Evolutionary conservation across 2,888 invertebrate species (phyloP).

Genomic region (Tribolium freemani): DNA sequence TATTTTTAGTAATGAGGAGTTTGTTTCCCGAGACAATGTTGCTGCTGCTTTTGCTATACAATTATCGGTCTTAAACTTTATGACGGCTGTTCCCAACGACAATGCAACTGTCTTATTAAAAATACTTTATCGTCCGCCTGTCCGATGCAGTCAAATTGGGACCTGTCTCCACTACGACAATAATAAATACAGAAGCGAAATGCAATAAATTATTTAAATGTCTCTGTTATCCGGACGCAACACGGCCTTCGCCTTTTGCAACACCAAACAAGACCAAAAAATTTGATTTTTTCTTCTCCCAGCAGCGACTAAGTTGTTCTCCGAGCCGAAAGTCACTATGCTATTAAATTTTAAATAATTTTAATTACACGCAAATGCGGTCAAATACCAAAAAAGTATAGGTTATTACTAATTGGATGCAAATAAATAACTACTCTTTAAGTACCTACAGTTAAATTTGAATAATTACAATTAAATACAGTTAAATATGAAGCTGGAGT

Average conservation of each 20-base stretch:
- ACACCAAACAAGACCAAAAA: background rate
- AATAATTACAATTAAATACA: too few relatives aligned
- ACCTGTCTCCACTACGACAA: constrained; percentile 46
- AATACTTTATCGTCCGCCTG: constrained; percentile 56
- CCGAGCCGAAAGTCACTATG: too few relatives aligned
- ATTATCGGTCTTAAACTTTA: constrained; percentile 10
- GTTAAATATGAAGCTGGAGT: too few relatives aligned
- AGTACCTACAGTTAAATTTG: too few relatives aligned
- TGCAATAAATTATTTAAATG: constrained; percentile 33
- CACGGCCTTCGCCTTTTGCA: background rate
- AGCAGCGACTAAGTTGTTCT: too few relatives aligned
- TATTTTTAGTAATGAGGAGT: constrained; percentile 31
- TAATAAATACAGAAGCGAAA: constrained; percentile 37
- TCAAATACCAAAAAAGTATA: too few relatives aligned
- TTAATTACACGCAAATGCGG: too few relatives aligned
- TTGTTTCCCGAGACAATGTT: constrained; percentile 12
- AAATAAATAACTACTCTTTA: too few relatives aligned
- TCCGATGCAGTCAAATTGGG: constrained; percentile 52
- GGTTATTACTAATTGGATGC: too few relatives aligned
- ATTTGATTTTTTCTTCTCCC: background rate
- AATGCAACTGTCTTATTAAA: constrained; percentile 57
- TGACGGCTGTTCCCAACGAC: constrained; percentile 22
- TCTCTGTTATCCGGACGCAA: constrained; percentile 21
- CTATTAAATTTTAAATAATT: background rate
- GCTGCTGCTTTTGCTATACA: background rate